Conservation (phyloP, 2,797 vertebrate species). For the Poliocrania exsul region DNA sequence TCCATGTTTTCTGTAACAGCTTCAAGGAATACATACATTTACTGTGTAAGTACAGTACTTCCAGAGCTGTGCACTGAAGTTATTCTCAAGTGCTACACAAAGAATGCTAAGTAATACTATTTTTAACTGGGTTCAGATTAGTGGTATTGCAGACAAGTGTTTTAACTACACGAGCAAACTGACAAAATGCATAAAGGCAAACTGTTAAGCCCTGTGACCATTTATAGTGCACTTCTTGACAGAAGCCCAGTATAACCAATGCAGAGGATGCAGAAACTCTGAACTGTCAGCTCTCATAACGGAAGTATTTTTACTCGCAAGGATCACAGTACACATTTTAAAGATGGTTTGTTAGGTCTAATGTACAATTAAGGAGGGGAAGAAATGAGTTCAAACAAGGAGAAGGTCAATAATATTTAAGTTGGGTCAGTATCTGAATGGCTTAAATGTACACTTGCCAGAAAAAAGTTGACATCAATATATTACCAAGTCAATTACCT, state of each 20-base stretch:
- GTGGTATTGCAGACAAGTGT: conserved; percentile 24
- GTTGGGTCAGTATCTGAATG: neutral
- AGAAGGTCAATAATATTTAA: conserved; percentile 13
- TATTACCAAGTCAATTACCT: neutral
- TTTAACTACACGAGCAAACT: conserved; percentile 29
- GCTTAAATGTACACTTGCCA: neutral
- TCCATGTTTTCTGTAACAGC: neutral
- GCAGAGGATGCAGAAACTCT: conserved; percentile 43
- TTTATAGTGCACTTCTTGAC: conserved; percentile 59
- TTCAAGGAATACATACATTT: neutral
- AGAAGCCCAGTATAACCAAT: conserved; percentile 56
- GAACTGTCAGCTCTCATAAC: conserved; percentile 42
- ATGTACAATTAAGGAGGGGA: conserved; percentile 19
- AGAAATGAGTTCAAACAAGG: conserved; percentile 54
- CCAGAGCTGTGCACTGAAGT: neutral
- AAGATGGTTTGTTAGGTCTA: conserved; percentile 38
- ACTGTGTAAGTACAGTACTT: neutral
- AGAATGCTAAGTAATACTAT: conserved; percentile 29
- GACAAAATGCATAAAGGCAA: conserved; percentile 45
- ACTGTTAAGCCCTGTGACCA: conserved; percentile 53
- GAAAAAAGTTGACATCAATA: neutral
- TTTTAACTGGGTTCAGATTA: conserved; percentile 19
- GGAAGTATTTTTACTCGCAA: conserved; percentile 51
- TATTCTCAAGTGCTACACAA: neutral
- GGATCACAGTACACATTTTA: conserved; percentile 56